Base-by-base conservation (phyloP, 2,113 vertebrate species). In the Menura novaehollandiae region DNA sequence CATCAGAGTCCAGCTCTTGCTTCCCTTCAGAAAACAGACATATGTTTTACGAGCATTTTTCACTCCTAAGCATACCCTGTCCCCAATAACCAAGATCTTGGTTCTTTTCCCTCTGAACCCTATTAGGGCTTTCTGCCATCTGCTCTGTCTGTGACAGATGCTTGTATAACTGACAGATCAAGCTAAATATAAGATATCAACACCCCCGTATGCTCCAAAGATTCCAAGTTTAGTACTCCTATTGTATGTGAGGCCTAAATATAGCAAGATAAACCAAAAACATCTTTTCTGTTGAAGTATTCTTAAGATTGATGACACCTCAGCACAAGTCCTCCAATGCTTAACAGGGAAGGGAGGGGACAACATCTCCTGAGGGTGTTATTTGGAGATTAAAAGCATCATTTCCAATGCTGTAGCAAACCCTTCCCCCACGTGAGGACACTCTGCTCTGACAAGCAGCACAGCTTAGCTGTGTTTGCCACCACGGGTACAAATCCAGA, bases 141-240 rank as follows among this genome's bases (percentile, higher is more conserved):
- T 98, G 97, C 95, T 93, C 1, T 84, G 91, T 96, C 93, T 96
- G 96, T 78, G 95, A 84, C 93, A 97, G 94, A 97, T 87, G 83
- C 93, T 96, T 33, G 58, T 96, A 39, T 93, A 96, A 97, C 86
- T 96, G 97, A 94, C 93, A 97, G 93, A 97, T 96, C 71, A 93
- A 96, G 91, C 94, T 95, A 97, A 97, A 97, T 97, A 96, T 95
- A 96, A 95, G 86, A 93, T 88, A 95, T 60, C 97, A 96, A 96
- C 95, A 91, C 93, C 85, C 93, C 89, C 95, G 35, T 76, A 87
- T 52, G 91, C 93, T 97, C 94, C 80, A 96, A 93, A 66, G 93
- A 68, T 84, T 95, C 97, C 90, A 75, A 67, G 93, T 98, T 97
- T 97, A 97, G 97, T 76, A 85, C n/a, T 96, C n/a, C 67, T 77